phyloP scores from a whole-genome alignment of 1,140 invertebrate genomes.

The Zaprionus ghesquierei region DNA sequence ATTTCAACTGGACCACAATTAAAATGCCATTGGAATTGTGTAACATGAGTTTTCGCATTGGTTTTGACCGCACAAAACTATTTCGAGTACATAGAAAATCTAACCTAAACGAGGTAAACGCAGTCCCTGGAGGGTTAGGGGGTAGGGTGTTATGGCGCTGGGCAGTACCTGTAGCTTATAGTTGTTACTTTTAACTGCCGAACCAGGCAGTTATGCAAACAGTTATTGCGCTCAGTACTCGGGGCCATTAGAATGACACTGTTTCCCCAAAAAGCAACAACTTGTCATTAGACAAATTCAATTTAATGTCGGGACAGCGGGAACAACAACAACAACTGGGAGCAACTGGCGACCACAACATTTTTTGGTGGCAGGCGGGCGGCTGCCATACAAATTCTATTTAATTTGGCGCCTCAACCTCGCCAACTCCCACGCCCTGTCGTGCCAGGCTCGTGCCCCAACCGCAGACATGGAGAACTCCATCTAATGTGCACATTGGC shows the following conservation, averaged over 20 bases:
- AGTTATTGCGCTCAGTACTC: constrained; percentile 68
- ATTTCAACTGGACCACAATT: constrained; percentile 64
- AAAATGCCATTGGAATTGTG: constrained; percentile 62
- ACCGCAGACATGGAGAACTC: constrained; percentile 33
- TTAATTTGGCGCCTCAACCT: constrained; percentile 56
- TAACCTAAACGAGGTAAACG: constrained; percentile 11
- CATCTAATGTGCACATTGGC: constrained; percentile 76
- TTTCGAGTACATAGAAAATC: constrained; percentile 10
- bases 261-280: constrained; percentile 54
- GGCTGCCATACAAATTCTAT: constrained; percentile 75
- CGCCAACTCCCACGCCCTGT: not conserved
- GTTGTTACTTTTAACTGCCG: constrained; percentile 70
- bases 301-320: constrained; percentile 67
- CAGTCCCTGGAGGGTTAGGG: no score
- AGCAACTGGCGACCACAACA: constrained; percentile 65
- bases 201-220: constrained; percentile 73
- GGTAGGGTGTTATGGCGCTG: constrained; percentile 4
- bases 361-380: constrained; percentile 61
- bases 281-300: constrained; percentile 80
- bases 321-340: constrained; percentile 19
- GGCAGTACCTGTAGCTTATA: constrained; percentile 69
- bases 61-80: constrained; percentile 22
- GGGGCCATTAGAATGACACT: constrained; percentile 70
- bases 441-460: not conserved
- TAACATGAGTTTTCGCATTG: constrained; percentile 34